Evolutionary conservation across 2,888 invertebrate species (phyloP), one percentile per base, ranked within the genome.

Genomic region (Anoncus sp.): DNA sequence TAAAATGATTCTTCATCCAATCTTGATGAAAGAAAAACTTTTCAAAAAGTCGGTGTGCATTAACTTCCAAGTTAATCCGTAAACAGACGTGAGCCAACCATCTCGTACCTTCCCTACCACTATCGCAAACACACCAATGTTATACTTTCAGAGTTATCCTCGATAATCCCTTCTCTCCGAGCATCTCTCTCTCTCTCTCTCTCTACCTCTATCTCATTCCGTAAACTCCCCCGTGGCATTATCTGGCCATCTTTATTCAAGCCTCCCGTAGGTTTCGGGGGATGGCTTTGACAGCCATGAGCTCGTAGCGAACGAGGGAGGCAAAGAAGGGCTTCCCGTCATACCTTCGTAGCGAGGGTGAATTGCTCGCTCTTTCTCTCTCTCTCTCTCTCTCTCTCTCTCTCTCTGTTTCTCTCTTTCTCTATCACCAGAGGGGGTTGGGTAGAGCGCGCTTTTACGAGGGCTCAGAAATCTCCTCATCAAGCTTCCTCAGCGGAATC

Each of bases 401-500:
- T 27, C 51, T 51, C 49, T 40, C 51, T 22, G 16, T n/a, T n/a
- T n/a, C n/a, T n/a, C n/a, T n/a, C n/a, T n/a, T n/a, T n/a, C n/a
- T n/a, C 51, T 35, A 59, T 51, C 60, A 18, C 60, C 51, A 38
- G 49, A 60, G 67, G 65, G 74, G 75, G 75, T 65, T 79, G 67
- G 63, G 49, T 67, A 69, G 79, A 55, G 65, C 71, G 77, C 14
- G 27, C 86, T 90, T 91, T 91, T 90, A 91, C 85, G 89, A 86
- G 86, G 87, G 90, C 86, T 85, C 89, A 87, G 88, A 89, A 90
- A 91, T 90, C 90, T 90, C 89, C 89, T 90, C 90, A 87, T 90
- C 89, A 87, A 87, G 87, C 88, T 88, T 85, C 87, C 86, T 86
- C 84, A 87, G 80, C 67, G 79, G 76, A 75, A 75, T 70, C 72